Conservation (phyloP, 2,797 vertebrate species). For the Onychomys torridus region DNA sequence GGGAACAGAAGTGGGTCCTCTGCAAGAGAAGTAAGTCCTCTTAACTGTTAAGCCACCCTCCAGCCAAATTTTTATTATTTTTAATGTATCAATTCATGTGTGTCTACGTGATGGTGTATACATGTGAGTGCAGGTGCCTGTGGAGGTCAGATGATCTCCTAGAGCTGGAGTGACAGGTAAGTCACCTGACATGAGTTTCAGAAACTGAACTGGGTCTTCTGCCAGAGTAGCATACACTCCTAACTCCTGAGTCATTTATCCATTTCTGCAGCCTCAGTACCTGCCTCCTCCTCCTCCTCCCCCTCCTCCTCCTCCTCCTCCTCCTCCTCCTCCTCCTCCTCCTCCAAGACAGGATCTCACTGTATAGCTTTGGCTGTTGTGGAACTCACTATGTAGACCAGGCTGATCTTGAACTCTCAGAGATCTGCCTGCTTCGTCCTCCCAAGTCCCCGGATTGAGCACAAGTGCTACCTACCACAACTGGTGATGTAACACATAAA, state of each 20-base stretch:
- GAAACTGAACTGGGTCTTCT: background rate
- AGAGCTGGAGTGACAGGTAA: background rate
- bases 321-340: no score
- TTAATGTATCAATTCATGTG: background rate
- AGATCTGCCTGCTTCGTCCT: background rate
- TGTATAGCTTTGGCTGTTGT: background rate
- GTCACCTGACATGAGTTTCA: background rate
- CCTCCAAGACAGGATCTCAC: no score
- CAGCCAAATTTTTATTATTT: background rate
- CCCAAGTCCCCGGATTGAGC: background rate
- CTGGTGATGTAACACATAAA: background rate
- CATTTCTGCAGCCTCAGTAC: background rate
- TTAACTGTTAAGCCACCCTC: background rate
- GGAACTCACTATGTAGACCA: background rate
- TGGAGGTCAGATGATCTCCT: background rate
- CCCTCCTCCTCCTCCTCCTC: no score
- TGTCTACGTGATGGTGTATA: background rate
- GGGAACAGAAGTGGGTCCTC: background rate
- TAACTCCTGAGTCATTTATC: background rate
- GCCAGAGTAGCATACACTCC: background rate
- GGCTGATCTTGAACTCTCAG: background rate
- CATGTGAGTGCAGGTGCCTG: no score
- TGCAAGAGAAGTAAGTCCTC: background rate
- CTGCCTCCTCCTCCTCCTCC: background rate
- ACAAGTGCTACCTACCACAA: background rate